These are phyloP conservation scores for Lutjanus campechanus DNA, from an alignment of 2,797 vertebrate genomes.

Conservation along the genomic window DNA sequence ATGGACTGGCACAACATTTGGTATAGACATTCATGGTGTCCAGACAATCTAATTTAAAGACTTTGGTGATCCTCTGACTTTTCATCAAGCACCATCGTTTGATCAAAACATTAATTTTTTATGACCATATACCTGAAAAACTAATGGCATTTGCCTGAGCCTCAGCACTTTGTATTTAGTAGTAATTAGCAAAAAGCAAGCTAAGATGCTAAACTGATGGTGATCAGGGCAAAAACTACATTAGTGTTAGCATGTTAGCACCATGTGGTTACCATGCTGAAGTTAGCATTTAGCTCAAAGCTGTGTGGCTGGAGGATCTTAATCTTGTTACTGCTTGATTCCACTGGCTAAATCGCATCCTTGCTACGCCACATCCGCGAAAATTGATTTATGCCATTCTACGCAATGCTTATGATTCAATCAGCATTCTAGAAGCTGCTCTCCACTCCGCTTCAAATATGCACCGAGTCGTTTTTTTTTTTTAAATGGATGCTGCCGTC, in stretches of 20 bases:
- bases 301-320: background rate
- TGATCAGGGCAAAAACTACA: background rate
- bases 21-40: background rate
- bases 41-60: background rate
- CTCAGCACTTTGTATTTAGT: background rate
- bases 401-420: no score
- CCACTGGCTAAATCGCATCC: no score
- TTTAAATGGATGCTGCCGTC: no score
- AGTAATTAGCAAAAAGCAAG: background rate
- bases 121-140: no score
- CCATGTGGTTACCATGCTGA: background rate
- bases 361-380: no score
- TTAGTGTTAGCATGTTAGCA: background rate
- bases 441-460: no score
- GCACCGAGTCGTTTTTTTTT: no score
- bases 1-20: background rate
- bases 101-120: background rate
- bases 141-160: background rate
- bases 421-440: no score
- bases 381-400: no score
- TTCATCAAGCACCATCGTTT: background rate
- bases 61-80: background rate
- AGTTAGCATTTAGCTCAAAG: background rate
- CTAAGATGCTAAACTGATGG: background rate
- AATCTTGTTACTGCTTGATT: background rate